phyloP scores from a whole-genome alignment of 2,113 vertebrate genomes.

The Irena cyanogastra region DNA sequence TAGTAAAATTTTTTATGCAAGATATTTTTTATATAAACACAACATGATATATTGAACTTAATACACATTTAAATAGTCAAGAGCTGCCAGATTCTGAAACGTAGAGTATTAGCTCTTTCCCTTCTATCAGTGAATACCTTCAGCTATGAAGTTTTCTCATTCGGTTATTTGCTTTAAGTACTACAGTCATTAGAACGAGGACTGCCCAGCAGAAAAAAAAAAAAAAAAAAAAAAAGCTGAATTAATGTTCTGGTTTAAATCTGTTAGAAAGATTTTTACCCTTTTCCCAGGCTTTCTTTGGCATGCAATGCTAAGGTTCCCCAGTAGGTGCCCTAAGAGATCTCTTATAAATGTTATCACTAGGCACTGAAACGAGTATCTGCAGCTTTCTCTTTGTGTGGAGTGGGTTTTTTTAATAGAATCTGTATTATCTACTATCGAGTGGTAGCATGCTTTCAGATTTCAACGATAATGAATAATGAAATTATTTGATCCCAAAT shows the following conservation, averaged over 20 bases:
- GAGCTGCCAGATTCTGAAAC: neutral
- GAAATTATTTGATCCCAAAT: neutral
- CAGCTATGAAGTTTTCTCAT: neutral
- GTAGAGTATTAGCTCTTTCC: neutral
- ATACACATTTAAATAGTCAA: neutral
- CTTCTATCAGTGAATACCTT: neutral
- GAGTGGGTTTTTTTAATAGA: neutral
- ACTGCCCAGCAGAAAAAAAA: neutral
- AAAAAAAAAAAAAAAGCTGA: neutral
- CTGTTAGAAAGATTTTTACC: neutral
- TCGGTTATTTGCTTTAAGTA: neutral
- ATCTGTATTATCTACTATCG: neutral
- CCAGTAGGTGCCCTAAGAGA: slow-evolving; percentile 75
- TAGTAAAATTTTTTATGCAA: neutral
- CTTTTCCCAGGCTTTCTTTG: neutral
- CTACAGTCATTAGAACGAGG: neutral
- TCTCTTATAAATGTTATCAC: slow-evolving; percentile 39
- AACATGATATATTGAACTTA: neutral
- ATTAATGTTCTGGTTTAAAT: neutral
- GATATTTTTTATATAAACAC: neutral
- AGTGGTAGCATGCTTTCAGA: neutral
- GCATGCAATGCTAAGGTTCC: slow-evolving; percentile 49
- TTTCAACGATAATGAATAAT: neutral
- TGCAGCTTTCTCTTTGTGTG: neutral
- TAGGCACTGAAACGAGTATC: neutral